Conservation (phyloP, 2,797 vertebrate genomes). For the Podargus strigoides region DNA sequence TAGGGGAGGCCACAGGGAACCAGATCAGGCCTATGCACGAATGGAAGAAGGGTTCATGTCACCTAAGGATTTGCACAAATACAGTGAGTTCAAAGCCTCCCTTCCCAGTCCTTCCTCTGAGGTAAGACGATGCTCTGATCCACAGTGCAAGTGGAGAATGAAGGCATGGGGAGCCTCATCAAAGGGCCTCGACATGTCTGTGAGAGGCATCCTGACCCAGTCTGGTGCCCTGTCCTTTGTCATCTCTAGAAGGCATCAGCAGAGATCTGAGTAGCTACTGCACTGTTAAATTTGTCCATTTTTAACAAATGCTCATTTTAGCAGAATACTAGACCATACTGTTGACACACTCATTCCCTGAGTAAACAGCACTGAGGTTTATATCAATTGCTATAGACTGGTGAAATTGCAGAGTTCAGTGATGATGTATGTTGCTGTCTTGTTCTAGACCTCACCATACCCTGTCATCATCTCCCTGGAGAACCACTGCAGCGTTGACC, state of each 20-base stretch:
- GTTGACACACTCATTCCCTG: background rate
- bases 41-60: background rate
- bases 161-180: background rate
- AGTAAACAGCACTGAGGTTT: background rate
- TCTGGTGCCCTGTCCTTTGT: background rate
- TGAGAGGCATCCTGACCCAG: background rate
- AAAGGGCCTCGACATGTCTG: background rate
- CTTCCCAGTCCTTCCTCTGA: background rate
- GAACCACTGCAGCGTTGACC: conserved; percentile 90
- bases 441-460: conserved; percentile 84
- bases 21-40: background rate
- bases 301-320: background rate
- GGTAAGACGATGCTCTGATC: background rate
- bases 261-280: background rate
- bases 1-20: background rate
- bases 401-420: background rate
- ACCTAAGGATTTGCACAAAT: background rate
- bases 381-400: background rate
- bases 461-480: conserved; percentile 96
- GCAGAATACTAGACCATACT: background rate
- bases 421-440: background rate
- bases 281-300: background rate
- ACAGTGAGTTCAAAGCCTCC: background rate
- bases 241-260: background rate
- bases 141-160: background rate